These are phyloP conservation scores for Scyliorhinus canicula DNA, from an alignment of 2,797 vertebrate genomes.

Conservation along the genomic window DNA sequence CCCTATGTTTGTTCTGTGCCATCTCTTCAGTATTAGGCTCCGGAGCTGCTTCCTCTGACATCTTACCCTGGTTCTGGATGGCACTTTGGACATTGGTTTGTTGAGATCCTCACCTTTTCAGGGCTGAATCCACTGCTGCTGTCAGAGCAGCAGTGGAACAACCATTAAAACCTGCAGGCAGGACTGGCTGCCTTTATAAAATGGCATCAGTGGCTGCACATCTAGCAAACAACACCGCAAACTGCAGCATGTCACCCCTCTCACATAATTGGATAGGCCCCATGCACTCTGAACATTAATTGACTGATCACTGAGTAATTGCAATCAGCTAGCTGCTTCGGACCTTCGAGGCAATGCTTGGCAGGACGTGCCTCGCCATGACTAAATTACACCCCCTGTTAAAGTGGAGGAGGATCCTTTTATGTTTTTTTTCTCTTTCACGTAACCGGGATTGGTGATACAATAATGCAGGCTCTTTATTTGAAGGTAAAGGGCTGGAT, in stretches of 20 bases:
- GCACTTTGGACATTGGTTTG: background rate
- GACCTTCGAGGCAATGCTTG: background rate
- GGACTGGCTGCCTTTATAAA: background rate
- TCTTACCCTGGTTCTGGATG: background rate
- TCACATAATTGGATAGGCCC: background rate
- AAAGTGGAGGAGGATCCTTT: background rate
- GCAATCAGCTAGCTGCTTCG: background rate
- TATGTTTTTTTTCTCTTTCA: no score
- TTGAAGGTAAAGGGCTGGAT: no score
- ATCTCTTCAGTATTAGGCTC: no score
- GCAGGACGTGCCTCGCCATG: no score
- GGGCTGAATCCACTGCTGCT: no score
- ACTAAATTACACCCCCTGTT: background rate
- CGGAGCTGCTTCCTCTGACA: no score
- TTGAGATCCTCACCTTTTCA: background rate
- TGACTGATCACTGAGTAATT: background rate
- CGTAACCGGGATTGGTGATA: no score
- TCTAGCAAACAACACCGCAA: background rate
- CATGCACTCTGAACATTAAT: background rate
- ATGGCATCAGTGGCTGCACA: background rate
- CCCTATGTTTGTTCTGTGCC: no score
- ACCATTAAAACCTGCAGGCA: background rate
- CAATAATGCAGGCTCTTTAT: no score
- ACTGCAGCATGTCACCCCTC: no score
- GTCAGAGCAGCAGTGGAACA: no score